phyloP scores from a whole-genome alignment of 2,888 invertebrate species.

The Rhyacophila evoluta region DNA sequence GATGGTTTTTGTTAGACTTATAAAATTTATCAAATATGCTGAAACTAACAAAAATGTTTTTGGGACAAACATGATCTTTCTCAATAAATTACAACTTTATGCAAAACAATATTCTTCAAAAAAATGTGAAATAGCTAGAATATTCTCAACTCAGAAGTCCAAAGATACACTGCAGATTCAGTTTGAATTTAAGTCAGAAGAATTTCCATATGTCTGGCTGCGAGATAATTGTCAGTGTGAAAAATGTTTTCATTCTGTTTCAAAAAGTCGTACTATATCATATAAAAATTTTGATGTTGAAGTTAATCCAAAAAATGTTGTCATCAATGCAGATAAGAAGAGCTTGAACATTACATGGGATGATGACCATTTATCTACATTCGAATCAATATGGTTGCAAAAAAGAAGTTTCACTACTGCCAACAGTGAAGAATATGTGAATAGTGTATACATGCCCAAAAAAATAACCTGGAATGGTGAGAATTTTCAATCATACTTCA shows the following conservation, averaged over 20 bases:
- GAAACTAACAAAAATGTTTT: no score
- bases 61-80: no score
- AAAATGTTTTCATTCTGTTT: constrained; percentile 73
- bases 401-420: constrained; percentile 69
- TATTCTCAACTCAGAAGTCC: background rate
- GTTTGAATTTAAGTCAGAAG: constrained; percentile 58
- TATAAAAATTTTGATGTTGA: constrained; percentile 72
- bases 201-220: constrained; percentile 77
- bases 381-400: constrained; percentile 71
- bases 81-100: no score
- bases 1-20: no score
- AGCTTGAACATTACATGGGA: constrained; percentile 71
- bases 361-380: constrained; percentile 73
- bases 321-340: constrained; percentile 58
- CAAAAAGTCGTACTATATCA: constrained; percentile 73
- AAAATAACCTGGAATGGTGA: constrained; percentile 69
- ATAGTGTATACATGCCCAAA: constrained; percentile 68
- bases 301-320: constrained; percentile 63
- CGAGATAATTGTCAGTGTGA: constrained; percentile 80
- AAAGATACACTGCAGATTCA: constrained; percentile 29
- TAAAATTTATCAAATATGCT: no score
- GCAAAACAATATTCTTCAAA: no score
- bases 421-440: constrained; percentile 66
- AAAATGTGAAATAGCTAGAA: no score
- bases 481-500: constrained; percentile 66